Base-by-base conservation (phyloP, 23 tunicate genomes). In the Trididemnum nubilum region DNA sequence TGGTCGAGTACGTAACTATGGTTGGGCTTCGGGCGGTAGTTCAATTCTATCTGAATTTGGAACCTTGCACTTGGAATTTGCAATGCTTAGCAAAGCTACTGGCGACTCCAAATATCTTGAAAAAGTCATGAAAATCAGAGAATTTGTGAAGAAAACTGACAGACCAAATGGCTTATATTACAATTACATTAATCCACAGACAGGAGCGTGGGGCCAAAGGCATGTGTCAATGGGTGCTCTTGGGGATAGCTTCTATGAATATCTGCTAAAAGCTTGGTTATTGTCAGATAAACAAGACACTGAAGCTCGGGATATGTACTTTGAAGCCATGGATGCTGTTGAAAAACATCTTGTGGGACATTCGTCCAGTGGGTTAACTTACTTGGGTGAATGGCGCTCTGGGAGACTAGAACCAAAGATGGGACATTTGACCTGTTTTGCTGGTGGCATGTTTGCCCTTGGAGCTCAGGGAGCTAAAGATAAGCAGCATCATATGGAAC, bases 1-100 rank as follows among this genome's bases (percentile, higher is more conserved):
- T 61, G 87, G 87, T 0, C 78, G 44, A 82, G 73, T 64, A 29
- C 80, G 80, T 18, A 95, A 95, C 54, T 95, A 92, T 92, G 88
- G 91, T 30, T 95, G 99, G 99, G 99, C 99, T 36, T 90, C 99
- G 12, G 96, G 92, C 29, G 96, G 99, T 18, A 86, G 92, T 51
- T 95, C 99, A 12, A 90, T 95, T 73, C 78, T 95, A 51, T 86
- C 99, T 26, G 99, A 95, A 65, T 85, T 90, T 83, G 99, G 99
- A 12, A 95, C 95, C 12, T 51, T 95, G 44, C 99, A 95, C 75
- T 35, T 95, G 66, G 99, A 95, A 73, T 90, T 89, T 82, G 52
- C 92, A 9, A 90, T 85, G 96, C 81, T 95, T 28, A 86, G 85
- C n/a, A 64, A 75, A 83, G 60, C 65, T 31, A 93, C 98, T 26